phyloP scores from a whole-genome alignment of 2,113 vertebrate species.

The Daphoenositta chrysoptera region DNA sequence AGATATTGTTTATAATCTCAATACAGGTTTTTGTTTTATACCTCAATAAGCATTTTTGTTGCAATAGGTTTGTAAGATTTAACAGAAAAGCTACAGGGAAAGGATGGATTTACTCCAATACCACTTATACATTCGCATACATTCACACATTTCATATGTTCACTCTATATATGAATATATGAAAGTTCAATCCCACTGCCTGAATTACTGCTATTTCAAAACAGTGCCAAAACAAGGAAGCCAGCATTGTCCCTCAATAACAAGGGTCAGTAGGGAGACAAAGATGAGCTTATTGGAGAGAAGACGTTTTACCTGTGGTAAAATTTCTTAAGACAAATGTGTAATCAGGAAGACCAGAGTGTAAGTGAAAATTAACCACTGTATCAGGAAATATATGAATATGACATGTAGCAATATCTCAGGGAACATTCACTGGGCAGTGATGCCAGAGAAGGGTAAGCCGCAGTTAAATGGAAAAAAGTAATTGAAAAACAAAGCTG shows the following conservation, averaged over 20 bases:
- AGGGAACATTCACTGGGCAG: background rate
- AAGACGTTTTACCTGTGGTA: background rate
- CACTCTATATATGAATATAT: background rate
- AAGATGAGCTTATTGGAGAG: background rate
- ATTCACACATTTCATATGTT: background rate
- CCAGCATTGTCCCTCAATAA: background rate
- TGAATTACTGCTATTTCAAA: background rate
- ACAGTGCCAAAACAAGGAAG: background rate
- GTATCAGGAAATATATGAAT: background rate
- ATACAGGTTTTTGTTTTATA: background rate
- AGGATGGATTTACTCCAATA: background rate
- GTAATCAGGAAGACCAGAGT: background rate
- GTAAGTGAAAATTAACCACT: background rate
- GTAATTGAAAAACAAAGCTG: background rate
- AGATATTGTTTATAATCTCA: background rate
- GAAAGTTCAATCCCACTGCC: background rate
- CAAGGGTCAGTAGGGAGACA: background rate
- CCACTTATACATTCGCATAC: fast-evolving
- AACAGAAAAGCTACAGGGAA: background rate
- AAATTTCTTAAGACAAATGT: background rate
- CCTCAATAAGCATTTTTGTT: background rate
- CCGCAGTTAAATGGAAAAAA: background rate
- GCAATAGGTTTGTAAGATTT: background rate
- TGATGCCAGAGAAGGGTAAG: background rate
- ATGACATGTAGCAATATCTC: background rate